These are phyloP conservation scores for Pantelozetes paolii DNA, from an alignment of 2,888 invertebrate species.

Conservation along the genomic window DNA sequence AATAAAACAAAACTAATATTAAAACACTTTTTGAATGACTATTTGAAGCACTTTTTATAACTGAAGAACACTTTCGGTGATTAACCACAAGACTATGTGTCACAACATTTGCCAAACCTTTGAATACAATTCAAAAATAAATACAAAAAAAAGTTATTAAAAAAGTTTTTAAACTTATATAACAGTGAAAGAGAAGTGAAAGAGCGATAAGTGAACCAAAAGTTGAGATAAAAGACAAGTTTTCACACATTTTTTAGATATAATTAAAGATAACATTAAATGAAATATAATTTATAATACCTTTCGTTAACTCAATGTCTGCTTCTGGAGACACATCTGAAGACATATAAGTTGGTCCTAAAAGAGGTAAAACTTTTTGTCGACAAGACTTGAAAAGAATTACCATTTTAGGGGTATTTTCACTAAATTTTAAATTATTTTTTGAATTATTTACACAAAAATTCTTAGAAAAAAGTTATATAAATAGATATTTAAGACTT, in stretches of 20 bases:
- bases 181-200: not conserved
- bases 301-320: not conserved
- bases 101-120: not conserved
- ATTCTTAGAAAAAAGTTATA: slow-evolving; percentile 23
- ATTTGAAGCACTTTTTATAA: not conserved
- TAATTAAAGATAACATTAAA: not conserved
- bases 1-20: slow-evolving; percentile 23
- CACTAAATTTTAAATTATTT: no score
- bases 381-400: not conserved
- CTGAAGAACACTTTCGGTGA: slow-evolving; percentile 5
- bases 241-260: not conserved
- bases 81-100: not conserved
- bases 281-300: not conserved
- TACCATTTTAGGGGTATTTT: not conserved
- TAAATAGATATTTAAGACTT: not conserved
- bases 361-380: not conserved
- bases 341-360: not conserved
- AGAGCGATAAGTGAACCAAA: not conserved
- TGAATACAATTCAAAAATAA: not conserved
- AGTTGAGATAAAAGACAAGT: slow-evolving; percentile 1
- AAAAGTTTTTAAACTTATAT: slow-evolving; percentile 2
- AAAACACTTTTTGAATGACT: slow-evolving; percentile 20
- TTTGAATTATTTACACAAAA: not conserved
- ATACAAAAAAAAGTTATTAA: not conserved
- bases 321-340: not conserved